Conservation (phyloP, 2,113 vertebrate genomes). For the Salminus brasiliensis region DNA sequence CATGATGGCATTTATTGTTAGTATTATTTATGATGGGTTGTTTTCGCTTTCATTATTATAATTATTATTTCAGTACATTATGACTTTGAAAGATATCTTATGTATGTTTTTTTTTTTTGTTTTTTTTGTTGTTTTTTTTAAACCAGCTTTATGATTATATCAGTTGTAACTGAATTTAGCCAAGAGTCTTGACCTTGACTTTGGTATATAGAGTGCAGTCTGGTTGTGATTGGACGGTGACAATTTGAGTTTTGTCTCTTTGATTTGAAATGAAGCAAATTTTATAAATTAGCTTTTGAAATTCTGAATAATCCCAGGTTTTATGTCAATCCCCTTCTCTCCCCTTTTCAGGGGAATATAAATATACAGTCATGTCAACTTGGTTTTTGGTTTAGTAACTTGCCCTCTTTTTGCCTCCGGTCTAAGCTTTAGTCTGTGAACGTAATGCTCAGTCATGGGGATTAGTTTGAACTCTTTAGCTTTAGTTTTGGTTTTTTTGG, state of each 20-base stretch:
- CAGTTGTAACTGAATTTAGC: background rate
- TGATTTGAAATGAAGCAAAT: background rate
- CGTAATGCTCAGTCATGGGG: background rate
- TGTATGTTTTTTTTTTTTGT: background rate
- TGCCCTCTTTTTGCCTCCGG: background rate
- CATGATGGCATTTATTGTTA: conserved; percentile 3
- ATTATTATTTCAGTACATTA: background rate
- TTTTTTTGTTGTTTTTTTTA: background rate
- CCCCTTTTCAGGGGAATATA: background rate
- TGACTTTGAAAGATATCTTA: no score
- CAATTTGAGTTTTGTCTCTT: background rate
- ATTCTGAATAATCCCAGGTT: background rate
- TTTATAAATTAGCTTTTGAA: background rate
- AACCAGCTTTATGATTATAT: conserved; percentile 11
- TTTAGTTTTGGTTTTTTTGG: no score
- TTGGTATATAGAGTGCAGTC: conserved; percentile 9
- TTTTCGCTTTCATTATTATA: background rate
- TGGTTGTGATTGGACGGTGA: background rate
- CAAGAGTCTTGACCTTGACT: conserved; percentile 6
- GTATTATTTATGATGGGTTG: conserved; percentile 2
- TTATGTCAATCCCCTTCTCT: background rate
- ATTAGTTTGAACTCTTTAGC: background rate
- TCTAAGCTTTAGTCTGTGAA: background rate
- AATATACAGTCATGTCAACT: background rate
- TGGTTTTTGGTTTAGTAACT: background rate